Evolutionary conservation across 2,113 vertebrate genomes (phyloP).

Genomic region (Tyto alba): DNA sequence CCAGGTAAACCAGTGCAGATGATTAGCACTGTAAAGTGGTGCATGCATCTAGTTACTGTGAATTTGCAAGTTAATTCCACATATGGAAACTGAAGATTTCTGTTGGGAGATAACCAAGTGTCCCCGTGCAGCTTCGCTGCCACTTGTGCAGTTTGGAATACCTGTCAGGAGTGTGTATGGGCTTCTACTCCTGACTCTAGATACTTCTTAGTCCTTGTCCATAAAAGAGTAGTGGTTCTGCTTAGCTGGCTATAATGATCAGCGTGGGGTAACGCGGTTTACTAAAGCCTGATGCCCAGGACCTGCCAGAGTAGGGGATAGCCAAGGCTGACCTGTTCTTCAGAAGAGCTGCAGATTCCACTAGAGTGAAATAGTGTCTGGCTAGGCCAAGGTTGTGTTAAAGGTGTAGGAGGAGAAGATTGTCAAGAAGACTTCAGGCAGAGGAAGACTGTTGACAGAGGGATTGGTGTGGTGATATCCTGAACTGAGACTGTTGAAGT

Average conservation of each 20-base stretch:
- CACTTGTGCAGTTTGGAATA: not conserved
- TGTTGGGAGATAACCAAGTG: not conserved
- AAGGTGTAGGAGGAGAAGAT: not conserved
- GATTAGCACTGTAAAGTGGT: not conserved
- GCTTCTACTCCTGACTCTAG: not conserved
- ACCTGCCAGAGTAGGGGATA: not conserved
- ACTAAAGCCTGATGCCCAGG: not conserved
- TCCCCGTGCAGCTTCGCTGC: not conserved
- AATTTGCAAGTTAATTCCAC: not conserved
- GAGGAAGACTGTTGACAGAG: not conserved
- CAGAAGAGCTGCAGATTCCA: not conserved
- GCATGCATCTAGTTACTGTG: not conserved
- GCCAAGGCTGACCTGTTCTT: not conserved
- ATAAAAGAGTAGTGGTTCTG: not conserved
- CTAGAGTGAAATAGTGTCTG: not conserved
- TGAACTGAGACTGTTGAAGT: not conserved
- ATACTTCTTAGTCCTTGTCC: not conserved
- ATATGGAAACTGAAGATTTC: not conserved
- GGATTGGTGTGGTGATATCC: not conserved
- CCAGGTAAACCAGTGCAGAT: not conserved
- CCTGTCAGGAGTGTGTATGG: not conserved
- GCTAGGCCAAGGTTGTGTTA: not conserved
- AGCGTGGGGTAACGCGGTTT: fast-evolving
- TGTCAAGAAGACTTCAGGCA: not conserved
- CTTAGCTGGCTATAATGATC: not conserved